Evolutionary conservation across 2,888 invertebrate genomes (phyloP).

Genomic region (Cotesia congregata): DNA sequence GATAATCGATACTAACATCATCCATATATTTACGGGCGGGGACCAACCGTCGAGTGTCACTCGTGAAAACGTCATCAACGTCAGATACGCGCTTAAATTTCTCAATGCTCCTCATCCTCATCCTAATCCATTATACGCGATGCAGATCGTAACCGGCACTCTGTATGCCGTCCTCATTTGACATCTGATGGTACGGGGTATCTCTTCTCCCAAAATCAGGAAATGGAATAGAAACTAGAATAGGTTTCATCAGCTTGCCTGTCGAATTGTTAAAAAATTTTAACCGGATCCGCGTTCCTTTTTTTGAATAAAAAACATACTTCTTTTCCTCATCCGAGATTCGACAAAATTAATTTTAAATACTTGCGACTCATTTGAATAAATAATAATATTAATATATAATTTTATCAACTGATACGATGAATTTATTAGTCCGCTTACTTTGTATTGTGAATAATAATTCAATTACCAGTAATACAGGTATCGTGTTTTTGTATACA

Average conservation of each 20-base stretch:
- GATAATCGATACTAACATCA: slow-evolving; percentile 30
- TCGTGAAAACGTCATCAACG: not conserved
- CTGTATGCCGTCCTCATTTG: not conserved
- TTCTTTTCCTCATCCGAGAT: too few species aligned
- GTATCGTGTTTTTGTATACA: not conserved
- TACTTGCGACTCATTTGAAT: too few species aligned
- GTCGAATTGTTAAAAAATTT: too few species aligned
- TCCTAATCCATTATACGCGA: not conserved
- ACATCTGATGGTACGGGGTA: not conserved
- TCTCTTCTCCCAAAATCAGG: not conserved
- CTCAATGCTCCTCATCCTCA: slow-evolving; percentile 3
- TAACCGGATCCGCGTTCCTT: too few species aligned
- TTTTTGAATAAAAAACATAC: too few species aligned
- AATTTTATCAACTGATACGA: not conserved
- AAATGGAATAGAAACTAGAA: not conserved
- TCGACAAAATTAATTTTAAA: too few species aligned
- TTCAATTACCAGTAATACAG: not conserved
- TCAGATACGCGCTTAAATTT: slow-evolving; percentile 12
- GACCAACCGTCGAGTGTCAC: slow-evolving; percentile 4
- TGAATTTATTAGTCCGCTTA: not conserved
- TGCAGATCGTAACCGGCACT: not conserved
- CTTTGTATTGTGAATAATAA: not conserved
- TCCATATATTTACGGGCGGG: slow-evolving; percentile 1
- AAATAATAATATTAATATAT: not conserved
- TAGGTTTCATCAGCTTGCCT: not conserved